Percentiles rank a stretch among this genome's conserved stretches.
phyloP scores from a whole-genome alignment of 2,113 vertebrate genomes.

The Trogon surrucura region DNA sequence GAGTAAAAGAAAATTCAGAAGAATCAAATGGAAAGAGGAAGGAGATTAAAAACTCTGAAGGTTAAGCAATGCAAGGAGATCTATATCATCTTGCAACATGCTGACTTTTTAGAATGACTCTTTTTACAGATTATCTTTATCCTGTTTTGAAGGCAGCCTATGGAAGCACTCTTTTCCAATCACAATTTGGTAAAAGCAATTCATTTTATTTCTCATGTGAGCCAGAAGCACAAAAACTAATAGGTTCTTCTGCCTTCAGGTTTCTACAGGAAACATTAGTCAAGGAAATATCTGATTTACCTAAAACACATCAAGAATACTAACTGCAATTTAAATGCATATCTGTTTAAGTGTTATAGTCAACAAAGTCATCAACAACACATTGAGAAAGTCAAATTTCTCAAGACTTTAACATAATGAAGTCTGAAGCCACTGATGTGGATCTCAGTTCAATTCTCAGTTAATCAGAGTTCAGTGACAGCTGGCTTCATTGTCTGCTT shows the following conservation, averaged over 20 bases:
- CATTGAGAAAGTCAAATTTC: not conserved
- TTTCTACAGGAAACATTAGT: not conserved
- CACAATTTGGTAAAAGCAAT: slow-evolving; percentile 1
- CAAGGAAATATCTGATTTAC: not conserved
- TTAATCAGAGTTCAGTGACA: not conserved
- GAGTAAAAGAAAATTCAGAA: slow-evolving; percentile 16
- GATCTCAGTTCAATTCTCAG: not conserved
- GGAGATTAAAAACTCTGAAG: not conserved
- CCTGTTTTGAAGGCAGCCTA: not conserved
- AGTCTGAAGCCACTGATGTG: not conserved
- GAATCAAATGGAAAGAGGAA: not conserved
- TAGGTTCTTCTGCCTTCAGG: not conserved
- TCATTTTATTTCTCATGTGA: not conserved
- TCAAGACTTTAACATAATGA: not conserved
- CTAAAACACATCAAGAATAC: not conserved
- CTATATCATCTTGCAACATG: not conserved
- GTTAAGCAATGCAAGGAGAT: slow-evolving; percentile 20
- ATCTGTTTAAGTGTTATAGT: not conserved
- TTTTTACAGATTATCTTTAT: slow-evolving; percentile 10
- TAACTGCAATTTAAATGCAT: not conserved
- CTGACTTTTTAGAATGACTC: not conserved
- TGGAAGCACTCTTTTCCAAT: not conserved
- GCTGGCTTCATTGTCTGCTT: not conserved
- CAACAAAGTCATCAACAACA: not conserved
- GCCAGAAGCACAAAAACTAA: not conserved